Evolutionary conservation across 2,888 invertebrate genomes (phyloP).

Genomic region (Cyclophora albipunctata): DNA sequence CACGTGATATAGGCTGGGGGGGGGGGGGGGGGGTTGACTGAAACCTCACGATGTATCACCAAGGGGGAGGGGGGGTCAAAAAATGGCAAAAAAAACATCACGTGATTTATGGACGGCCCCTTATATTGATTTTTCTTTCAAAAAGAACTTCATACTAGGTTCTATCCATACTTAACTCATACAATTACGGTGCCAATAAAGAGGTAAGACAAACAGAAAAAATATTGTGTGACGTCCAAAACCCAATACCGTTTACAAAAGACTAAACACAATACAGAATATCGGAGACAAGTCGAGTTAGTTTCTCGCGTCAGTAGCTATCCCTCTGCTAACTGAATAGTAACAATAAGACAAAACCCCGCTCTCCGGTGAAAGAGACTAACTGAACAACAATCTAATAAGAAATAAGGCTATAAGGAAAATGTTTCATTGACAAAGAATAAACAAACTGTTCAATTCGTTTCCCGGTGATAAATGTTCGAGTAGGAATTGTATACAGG

Average conservation of each 20-base stretch:
- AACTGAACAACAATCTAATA: slow-evolving; percentile 62
- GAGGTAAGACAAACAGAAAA: too few relatives aligned
- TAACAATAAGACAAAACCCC: slow-evolving; percentile 46
- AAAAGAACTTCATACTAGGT: too few relatives aligned
- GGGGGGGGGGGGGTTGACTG: too few relatives aligned
- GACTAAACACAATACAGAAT: slow-evolving; percentile 41
- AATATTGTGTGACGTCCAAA: too few relatives aligned
- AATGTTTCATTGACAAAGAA: slow-evolving; percentile 64
- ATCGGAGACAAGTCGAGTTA: slow-evolving; percentile 50
- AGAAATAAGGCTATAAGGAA: slow-evolving; percentile 61
- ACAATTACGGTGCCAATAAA: too few relatives aligned
- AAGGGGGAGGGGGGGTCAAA: too few relatives aligned
- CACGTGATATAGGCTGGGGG: too few relatives aligned
- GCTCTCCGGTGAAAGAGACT: slow-evolving; percentile 33
- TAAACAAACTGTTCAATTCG: slow-evolving; percentile 49
- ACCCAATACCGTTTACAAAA: slow-evolving; percentile 23
- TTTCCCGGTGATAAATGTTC: slow-evolving; percentile 39
- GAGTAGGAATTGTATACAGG: neutral
- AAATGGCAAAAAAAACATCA: too few relatives aligned
- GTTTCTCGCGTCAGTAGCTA: slow-evolving; percentile 50
- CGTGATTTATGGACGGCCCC: too few relatives aligned
- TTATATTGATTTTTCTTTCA: too few relatives aligned
- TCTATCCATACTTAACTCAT: too few relatives aligned
- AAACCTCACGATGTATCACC: too few relatives aligned
- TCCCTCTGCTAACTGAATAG: slow-evolving; percentile 61